Base-by-base conservation (phyloP, 92 coral and sea anemone genomes). In the Scolanthus callimorphus region DNA sequence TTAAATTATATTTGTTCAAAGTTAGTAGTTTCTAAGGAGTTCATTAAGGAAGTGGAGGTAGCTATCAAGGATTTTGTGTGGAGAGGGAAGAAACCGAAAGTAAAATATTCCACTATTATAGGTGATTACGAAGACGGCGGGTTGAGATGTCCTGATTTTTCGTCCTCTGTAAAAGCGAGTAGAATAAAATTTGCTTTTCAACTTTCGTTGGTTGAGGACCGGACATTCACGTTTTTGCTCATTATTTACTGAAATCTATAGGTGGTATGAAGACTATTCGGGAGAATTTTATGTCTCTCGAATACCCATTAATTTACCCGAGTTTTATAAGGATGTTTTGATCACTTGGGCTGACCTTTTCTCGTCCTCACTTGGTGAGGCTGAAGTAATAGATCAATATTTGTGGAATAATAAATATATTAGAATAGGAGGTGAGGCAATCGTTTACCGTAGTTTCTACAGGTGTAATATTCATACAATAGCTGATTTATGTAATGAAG, bases 1-100 rank as follows among this genome's bases (percentile, higher is more conserved):
- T 23, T 67, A 6, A 17, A 34, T 21, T 67, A 67, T 67, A 46
- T 67, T 15, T 67, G 73, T 29, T 55, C 64, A 19, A 67, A 67
- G 17, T 27, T 67, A 11, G 2, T 11, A 1, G 62, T 67, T 6
- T 55, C 66, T 1, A 48, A 55, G 6, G 45, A 15, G 3, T 67
- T 55, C 57, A 67, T 17, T 13, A 55, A 67, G 29, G n/a, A 8
- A 17, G 57, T 62, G 15, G 57, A 47, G 28, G 48, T 19, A 4
- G 1, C 57, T 0, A 62, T 62, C 2, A 44, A 45, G n/a, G 57
- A 62, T 30, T 62, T 62, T 59, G 43, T 59, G 4, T 59, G 64
- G 64, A 59, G 43, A 8, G 64, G 50, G 0, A 59, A 37, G 26
- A 59, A 59, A 39, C 29, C 64, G 1, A 59, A 59, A 38, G 43